Base-by-base conservation (phyloP, 2,797 vertebrate genomes). In the Siniperca scherzeri region DNA sequence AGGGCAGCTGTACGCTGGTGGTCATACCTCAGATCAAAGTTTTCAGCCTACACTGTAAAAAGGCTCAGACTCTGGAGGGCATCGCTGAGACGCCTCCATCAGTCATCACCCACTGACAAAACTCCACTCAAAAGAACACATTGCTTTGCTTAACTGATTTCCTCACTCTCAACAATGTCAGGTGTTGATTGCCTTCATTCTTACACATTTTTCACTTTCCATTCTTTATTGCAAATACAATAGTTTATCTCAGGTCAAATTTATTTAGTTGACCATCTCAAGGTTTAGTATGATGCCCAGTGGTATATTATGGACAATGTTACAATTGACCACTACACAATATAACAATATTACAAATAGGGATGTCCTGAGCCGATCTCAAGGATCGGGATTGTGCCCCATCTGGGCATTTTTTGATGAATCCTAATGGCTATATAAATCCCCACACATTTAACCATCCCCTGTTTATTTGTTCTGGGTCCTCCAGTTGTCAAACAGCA, bases 11-110 rank as follows among this genome's bases (percentile, higher is more conserved):
- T 11, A 74, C 7, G 6, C 22, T 42, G 3, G 8, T 22, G 30
- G 48, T 40, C 40, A 46, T 14, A 55, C 33, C 33, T 70, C 21
- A 25, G 66, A 77, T 68, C 74, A 74, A 72, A 76, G 55, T 68
- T 27, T 57, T 77, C 68, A 74, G 61, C 52, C 60, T 30, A 61
- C 42, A 44, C 70, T 30, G 36, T 40, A 68, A 14, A 55, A 40
- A 65, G 60, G 17, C 11, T 33, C 9, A 33, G 21, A 57, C 59
- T 59, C 67, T 74, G 36, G 17, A 71, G 69, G 65, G 70, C 40
- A 57, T 76, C 57, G 33, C 42, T 27, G 30, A 67, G 33, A 80
- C 4, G 17, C 27, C n/a, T 53, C 19, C 40, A 50, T 78, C 27
- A n/a, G 38, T 66, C 70, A 55, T 65, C 33, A 42, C 42, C n/a